These are phyloP conservation scores for Diacarnus erythraeanus DNA, from an alignment of 37 sponge, comb jelly and placozoan species.

Conservation along the genomic window DNA sequence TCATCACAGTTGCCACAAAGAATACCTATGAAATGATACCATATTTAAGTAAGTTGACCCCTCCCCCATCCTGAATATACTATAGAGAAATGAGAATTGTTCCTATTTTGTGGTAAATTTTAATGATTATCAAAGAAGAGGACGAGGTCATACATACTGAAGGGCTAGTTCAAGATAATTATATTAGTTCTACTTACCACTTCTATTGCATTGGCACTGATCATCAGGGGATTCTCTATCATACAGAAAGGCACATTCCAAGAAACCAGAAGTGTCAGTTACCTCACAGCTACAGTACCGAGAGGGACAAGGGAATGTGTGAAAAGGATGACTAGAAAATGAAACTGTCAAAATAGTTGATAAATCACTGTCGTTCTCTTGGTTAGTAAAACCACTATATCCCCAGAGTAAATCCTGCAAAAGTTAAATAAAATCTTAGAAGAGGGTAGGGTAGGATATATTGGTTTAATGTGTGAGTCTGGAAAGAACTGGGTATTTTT, in stretches of 20 bases:
- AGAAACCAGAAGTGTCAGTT: background rate
- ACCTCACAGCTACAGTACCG: constrained; percentile 49
- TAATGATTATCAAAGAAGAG: no score
- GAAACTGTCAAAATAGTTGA: background rate
- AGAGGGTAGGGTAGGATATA: background rate
- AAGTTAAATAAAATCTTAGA: background rate
- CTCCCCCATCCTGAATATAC: no score
- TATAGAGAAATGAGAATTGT: no score
- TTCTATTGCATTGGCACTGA: constrained; percentile 39
- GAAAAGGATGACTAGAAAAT: constrained; percentile 1
- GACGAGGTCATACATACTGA: no score
- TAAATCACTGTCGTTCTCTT: background rate
- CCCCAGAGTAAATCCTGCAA: constrained; percentile 28
- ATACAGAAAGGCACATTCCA: constrained; percentile 15
- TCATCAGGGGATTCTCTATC: background rate
- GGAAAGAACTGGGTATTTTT: no score
- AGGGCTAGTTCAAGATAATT: background rate
- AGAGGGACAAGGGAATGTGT: constrained; percentile 37
- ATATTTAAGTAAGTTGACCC: no score
- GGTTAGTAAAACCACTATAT: background rate
- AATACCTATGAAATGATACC: constrained; percentile 49
- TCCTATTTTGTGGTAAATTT: no score
- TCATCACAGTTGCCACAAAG: constrained; percentile 70
- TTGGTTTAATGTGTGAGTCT: no score
- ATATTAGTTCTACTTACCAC: constrained; percentile 10